A percentile compares a stretch with the other conserved stretches of the same genome.
These are phyloP conservation scores for Cairina moschata DNA, from an alignment of 2,113 vertebrate genomes.

Conservation along the genomic window DNA sequence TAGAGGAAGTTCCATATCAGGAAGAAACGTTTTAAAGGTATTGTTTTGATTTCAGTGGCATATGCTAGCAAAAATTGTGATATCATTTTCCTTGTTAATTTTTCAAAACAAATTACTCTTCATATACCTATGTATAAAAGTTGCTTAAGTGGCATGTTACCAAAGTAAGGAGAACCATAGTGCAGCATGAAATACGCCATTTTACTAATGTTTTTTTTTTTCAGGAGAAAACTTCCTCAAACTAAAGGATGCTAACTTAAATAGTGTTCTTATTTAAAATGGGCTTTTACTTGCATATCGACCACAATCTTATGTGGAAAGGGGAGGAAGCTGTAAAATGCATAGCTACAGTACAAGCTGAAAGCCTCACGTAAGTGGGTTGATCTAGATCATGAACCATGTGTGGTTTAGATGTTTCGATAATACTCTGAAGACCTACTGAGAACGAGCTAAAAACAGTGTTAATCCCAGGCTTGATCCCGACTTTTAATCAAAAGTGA, in stretches of 20 bases:
- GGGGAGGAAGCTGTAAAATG: slow-evolving; percentile 32
- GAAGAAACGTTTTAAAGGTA: not conserved
- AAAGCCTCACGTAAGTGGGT: not conserved
- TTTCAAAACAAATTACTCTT: not conserved
- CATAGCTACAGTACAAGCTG: not conserved
- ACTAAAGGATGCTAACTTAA: not conserved
- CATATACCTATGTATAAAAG: not conserved
- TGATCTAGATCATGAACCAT: not conserved
- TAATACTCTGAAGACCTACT: not conserved
- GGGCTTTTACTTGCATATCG: not conserved
- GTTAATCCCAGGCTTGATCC: not conserved
- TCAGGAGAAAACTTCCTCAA: slow-evolving; percentile 50
- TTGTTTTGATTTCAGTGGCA: not conserved
- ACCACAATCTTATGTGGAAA: not conserved
- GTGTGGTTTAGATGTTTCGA: not conserved
- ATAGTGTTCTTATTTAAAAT: not conserved
- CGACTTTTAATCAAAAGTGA: not conserved
- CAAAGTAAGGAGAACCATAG: not conserved
- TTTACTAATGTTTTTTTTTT: not conserved
- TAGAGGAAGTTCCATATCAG: not conserved
- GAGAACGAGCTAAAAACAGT: not conserved
- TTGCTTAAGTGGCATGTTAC: not conserved
- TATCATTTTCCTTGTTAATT: not conserved
- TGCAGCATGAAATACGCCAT: not conserved
- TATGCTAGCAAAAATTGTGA: not conserved